Conservation (phyloP, 2,797 vertebrate species). For the Agapornis canus region DNA sequence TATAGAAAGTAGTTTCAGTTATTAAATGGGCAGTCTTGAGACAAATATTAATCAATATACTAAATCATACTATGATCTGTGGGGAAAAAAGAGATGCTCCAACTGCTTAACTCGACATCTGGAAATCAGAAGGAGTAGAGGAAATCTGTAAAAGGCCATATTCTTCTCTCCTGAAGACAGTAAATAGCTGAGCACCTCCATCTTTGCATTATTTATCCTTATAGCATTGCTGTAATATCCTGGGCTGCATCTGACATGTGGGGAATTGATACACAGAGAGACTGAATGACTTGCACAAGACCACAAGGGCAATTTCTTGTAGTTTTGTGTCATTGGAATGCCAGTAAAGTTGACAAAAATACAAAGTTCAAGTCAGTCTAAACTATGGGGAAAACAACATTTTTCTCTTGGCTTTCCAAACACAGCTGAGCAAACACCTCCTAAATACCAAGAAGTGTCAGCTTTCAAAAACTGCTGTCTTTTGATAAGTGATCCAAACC, state of each 20-base stretch:
- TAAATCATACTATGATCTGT: not conserved
- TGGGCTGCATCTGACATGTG: not conserved
- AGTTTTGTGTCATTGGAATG: not conserved
- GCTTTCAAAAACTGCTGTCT: not conserved
- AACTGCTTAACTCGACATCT: not conserved
- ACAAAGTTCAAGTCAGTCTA: not conserved
- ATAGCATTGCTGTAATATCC: not conserved
- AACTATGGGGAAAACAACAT: not conserved
- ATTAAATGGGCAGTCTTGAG: not conserved
- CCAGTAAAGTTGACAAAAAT: not conserved
- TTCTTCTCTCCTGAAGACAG: not conserved
- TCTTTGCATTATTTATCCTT: not conserved
- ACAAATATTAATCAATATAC: not conserved
- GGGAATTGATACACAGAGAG: not conserved
- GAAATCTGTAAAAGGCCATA: not conserved
- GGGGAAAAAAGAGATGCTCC: not conserved
- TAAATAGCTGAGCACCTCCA: not conserved
- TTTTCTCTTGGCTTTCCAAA: not conserved
- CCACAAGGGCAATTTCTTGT: not conserved
- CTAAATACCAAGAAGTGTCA: not conserved
- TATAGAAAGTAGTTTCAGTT: not conserved
- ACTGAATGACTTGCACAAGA: not conserved
- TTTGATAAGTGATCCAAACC: not conserved
- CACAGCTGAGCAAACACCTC: slow-evolving; percentile 20
- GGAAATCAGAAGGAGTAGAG: not conserved